Base-by-base conservation (phyloP, 2,888 invertebrate genomes). In the Drosophila austrosaltans region DNA sequence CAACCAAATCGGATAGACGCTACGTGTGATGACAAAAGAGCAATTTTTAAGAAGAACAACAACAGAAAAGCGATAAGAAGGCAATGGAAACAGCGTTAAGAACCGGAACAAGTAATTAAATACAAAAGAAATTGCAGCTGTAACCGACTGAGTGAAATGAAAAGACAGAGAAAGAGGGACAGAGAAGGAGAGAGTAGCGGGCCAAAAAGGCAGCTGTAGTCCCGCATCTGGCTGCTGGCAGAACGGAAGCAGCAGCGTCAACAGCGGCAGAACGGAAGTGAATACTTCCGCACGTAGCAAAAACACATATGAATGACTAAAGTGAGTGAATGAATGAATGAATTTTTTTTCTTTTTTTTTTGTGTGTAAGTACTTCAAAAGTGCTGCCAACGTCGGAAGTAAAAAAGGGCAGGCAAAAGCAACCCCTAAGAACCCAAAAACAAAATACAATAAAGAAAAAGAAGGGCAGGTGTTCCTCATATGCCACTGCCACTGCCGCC, bases 61-160 rank as follows among this genome's bases (percentile, higher is more conserved):
- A 58, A 66, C 53, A 36, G 56, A 32, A 58, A 36, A 58, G 28
- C 28, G 61, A 69, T 69, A 60, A 48, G 48, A 76, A 69, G 57
- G 78, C 73, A 71, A 81, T 77, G 73, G 78, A 71, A 87, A 80
- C 74, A 78, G 78, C 89, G 79, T 48, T 87, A 81, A 87, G 87
- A 83, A 85, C 90, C 90, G 90, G 90, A 90, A 90, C 82, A 84
- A 89, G 87, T 87, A 91, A 90, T 90, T 91, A 90, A 82, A 85
- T 82, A 73, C 64, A 71, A 69, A 73, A 85, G 80, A 79, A 72
- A 72, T 65, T 32, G 39, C 65, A 65, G 63, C 65, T 53, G 53
- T 63, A 48, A 63, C 32, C 62, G 58, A 59, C 42, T 16, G 53
- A 53, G 6, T 39, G 72, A 7, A 63, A 59, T 66, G 70, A 56